Evolutionary conservation across 2,797 vertebrate species (phyloP).

Genomic region (Cossypha caffra): DNA sequence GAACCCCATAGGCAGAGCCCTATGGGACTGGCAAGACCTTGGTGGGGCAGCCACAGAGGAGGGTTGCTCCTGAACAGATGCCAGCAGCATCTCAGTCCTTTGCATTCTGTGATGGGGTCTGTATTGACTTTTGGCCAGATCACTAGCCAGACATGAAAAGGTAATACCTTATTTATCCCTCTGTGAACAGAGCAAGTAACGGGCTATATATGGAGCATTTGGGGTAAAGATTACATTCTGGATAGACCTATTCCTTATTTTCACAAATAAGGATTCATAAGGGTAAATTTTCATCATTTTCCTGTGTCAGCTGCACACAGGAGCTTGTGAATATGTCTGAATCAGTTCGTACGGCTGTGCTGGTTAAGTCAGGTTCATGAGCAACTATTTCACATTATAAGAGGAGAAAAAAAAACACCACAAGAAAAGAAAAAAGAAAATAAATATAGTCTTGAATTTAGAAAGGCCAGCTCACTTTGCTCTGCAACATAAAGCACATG

Average conservation of each 20-base stretch:
- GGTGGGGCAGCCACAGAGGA: not conserved
- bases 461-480: not conserved
- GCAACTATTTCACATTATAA: not conserved
- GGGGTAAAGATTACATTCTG: not conserved
- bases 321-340: not conserved
- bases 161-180: not conserved
- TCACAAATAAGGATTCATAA: not conserved
- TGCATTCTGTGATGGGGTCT: not conserved
- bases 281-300: too few relatives aligned
- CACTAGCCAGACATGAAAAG: not conserved
- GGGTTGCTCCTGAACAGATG: not conserved
- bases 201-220: not conserved
- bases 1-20: not conserved
- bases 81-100: not conserved
- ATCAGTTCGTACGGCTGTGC: not conserved
- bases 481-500: not conserved
- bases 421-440: not conserved
- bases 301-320: not conserved
- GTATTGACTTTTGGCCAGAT: not conserved
- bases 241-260: not conserved
- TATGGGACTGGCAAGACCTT: rapidly evolving
- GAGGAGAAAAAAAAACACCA: not conserved
- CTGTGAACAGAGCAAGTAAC: not conserved
- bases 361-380: not conserved
- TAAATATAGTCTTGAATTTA: not conserved